phyloP scores from a whole-genome alignment of 2,797 vertebrate genomes.

The Mus spretus region DNA sequence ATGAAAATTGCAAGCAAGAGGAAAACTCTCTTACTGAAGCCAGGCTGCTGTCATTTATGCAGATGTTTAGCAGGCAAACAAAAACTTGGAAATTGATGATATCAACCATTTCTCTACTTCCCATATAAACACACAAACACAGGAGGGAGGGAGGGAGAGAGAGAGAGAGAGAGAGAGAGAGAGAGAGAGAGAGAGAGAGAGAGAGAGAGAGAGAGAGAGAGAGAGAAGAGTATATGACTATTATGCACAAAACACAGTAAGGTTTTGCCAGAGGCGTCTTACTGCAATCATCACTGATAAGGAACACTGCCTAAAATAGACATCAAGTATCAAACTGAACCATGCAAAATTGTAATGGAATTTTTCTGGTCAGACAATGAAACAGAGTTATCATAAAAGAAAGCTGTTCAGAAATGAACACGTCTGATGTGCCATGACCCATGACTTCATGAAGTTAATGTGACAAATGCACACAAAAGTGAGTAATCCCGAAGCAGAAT shows the following conservation, averaged over 20 bases:
- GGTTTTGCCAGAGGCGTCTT: not conserved
- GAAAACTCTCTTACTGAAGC: not conserved
- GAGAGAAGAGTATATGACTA: not conserved
- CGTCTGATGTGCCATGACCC: not conserved
- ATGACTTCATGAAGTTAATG: constrained; percentile 49
- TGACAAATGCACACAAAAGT: constrained; percentile 11
- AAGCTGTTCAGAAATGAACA: constrained; percentile 50
- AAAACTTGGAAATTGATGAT: not conserved
- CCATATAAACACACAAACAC: not conserved
- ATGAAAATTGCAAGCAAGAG: not conserved
- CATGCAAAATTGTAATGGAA: not conserved
- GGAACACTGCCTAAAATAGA: not conserved
- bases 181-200: not conserved
- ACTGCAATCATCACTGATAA: not conserved
- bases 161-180: not conserved
- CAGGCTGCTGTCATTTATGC: not conserved
- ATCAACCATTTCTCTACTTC: not conserved
- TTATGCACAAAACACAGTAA: not conserved
- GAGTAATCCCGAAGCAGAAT: constrained; percentile 55
- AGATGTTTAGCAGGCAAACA: not conserved
- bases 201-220: not conserved
- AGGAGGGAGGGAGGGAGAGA: not conserved
- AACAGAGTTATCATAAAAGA: constrained; percentile 34
- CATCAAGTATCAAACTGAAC: not conserved
- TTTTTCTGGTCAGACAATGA: not conserved